phyloP scores from a whole-genome alignment of 1,140 invertebrate genomes.

The Orchesella cincta region DNA sequence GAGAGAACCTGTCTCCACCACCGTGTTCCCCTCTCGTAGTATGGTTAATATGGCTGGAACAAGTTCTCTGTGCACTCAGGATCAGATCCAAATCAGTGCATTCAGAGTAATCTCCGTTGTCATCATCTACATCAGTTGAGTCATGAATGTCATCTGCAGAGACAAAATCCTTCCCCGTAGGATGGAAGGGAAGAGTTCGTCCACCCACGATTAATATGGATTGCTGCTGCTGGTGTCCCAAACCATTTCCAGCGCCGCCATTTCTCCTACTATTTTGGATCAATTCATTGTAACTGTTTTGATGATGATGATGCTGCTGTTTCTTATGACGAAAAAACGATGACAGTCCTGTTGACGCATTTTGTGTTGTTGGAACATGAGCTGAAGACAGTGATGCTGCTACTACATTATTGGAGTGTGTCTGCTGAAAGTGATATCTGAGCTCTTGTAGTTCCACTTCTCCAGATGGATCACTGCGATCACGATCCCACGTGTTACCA shows the following conservation, averaged over 20 bases:
- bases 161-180: slow-evolving; percentile 14
- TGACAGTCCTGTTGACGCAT: slow-evolving; percentile 22
- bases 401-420: slow-evolving; percentile 10
- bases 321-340: slow-evolving; percentile 32
- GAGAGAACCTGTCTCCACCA: background rate
- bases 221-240: slow-evolving; percentile 33
- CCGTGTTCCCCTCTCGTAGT: slow-evolving; percentile 10
- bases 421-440: slow-evolving; percentile 7
- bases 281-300: slow-evolving; percentile 18
- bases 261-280: slow-evolving; percentile 24
- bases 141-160: slow-evolving; percentile 36
- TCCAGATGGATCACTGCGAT: background rate
- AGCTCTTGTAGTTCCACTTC: slow-evolving; percentile 28
- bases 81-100: slow-evolving; percentile 27
- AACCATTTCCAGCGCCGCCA: slow-evolving; percentile 25
- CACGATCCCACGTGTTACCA: slow-evolving; percentile 4
- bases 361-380: slow-evolving; percentile 30
- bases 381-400: background rate
- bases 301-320: slow-evolving; percentile 29
- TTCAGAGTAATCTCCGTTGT: slow-evolving; percentile 23
- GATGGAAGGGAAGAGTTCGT: slow-evolving; percentile 15
- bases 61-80: slow-evolving; percentile 10
- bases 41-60: background rate
- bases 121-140: slow-evolving; percentile 21
- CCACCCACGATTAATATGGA: background rate